Evolutionary conservation across 1,140 invertebrate species (phyloP).

Genomic region (Bombus sibiricus): DNA sequence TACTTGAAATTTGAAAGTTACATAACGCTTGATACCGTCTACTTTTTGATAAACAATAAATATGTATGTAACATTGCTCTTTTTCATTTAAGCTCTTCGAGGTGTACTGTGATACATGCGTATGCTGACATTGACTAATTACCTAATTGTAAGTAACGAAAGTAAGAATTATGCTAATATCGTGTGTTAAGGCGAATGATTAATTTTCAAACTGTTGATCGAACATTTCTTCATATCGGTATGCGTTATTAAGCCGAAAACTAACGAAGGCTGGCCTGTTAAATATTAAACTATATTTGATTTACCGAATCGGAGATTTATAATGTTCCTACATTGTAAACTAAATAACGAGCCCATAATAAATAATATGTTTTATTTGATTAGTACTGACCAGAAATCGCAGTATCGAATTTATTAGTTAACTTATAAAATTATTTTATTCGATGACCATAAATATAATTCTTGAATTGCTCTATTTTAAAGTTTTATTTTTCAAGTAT

Average conservation of each 20-base stretch:
- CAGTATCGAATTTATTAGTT: slow-evolving; percentile 7
- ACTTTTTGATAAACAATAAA: slow-evolving; percentile 4
- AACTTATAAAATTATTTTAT: background rate
- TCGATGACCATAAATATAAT: background rate
- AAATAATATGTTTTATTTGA: slow-evolving; percentile 36
- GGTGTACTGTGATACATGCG: slow-evolving; percentile 62
- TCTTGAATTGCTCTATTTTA: background rate
- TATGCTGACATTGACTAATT: slow-evolving; percentile 46
- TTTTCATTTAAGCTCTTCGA: slow-evolving; percentile 31
- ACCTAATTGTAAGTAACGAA: slow-evolving; percentile 48
- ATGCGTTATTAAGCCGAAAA: slow-evolving; percentile 11
- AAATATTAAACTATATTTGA: slow-evolving; percentile 52
- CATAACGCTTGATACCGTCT: background rate
- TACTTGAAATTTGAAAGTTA: background rate
- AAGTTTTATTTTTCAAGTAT: background rate
- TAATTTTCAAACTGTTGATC: slow-evolving; percentile 19
- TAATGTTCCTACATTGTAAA: slow-evolving; percentile 65
- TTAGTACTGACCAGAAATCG: background rate
- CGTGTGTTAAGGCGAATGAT: slow-evolving; percentile 12
- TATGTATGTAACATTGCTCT: slow-evolving; percentile 3
- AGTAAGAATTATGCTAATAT: slow-evolving; percentile 31
- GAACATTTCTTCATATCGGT: slow-evolving; percentile 29
- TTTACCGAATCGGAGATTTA: slow-evolving; percentile 56
- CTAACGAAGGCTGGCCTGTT: slow-evolving; percentile 47
- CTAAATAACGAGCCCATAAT: slow-evolving; percentile 27